Base-by-base conservation (phyloP, 2,113 vertebrate genomes). In the Perca flavescens region DNA sequence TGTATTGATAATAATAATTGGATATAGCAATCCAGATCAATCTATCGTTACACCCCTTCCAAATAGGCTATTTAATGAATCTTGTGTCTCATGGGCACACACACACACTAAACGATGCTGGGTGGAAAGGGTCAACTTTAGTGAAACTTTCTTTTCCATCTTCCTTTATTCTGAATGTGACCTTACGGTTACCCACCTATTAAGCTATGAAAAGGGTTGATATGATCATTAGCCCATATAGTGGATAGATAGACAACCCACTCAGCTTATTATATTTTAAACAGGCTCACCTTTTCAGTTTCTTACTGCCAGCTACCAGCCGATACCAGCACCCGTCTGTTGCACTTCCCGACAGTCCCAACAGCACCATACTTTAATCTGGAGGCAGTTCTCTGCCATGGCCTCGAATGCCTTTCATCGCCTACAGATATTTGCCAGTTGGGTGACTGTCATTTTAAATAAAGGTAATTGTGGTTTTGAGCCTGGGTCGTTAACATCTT, bases 391-490 rank as follows among this genome's bases (percentile, higher is more conserved):
- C 64, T 74, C 47, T 13, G 61, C 61, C 16, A 0, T 10, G 22
- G 12, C 73, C 72, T 62, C 64, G n/a, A 46, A 6, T 46, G 71
- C 84, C 63, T 67, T 68, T 87, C 63, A 40, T 43, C 36, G 31
- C 84, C 79, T 63, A 1, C 80, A 62, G 70, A 77, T 52, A 56
- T 65, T 75, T 31, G 66, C 69, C 80, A 83, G 75, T 70, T 81
- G 86, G 64, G 53, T 13, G 60, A 14, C 84, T 65, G 80, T 65
- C 62, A 61, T 43, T 86, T 85, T n/a, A 75, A 82, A 83, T 67
- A 40, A 40, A 84, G 80, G 75, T 75, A 77, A 67, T 80, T 83
- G 79, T 83, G 84, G 72, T 83, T 89, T 79, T 79, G 80, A 85
- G 83, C 76, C 72, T 19, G 4, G 12, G 62, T 34, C 74, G 73